phyloP scores from a whole-genome alignment of 2,888 invertebrate genomes.

The Eilema griseolum region DNA sequence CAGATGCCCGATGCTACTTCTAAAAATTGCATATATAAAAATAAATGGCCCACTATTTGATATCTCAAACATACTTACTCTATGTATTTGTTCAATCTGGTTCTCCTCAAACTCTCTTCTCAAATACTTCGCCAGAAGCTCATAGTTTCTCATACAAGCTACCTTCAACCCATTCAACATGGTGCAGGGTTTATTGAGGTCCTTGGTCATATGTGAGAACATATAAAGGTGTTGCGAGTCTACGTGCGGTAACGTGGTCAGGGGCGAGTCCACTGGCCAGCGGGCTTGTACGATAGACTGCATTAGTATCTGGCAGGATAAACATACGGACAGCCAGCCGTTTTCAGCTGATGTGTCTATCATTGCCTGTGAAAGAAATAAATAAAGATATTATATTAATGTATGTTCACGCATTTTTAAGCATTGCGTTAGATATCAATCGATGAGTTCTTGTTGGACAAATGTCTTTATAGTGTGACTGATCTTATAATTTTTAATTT shows the following conservation, averaged over 20 bases:
- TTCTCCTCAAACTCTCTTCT: slow-evolving; percentile 89
- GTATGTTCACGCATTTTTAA: too few relatives aligned
- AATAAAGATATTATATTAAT: not conserved
- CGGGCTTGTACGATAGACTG: slow-evolving; percentile 97
- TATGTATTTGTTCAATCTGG: slow-evolving; percentile 90
- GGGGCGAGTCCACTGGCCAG: slow-evolving; percentile 92
- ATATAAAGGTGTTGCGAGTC: slow-evolving; percentile 88
- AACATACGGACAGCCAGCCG: slow-evolving; percentile 94
- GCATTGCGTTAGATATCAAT: too few relatives aligned
- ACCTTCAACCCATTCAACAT: slow-evolving; percentile 88
- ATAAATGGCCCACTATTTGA: too few relatives aligned
- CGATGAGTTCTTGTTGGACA: too few relatives aligned
- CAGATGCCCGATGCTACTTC: too few relatives aligned
- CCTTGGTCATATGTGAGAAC: slow-evolving; percentile 84
- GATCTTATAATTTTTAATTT: too few relatives aligned
- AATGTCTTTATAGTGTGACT: too few relatives aligned
- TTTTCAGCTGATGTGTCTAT: slow-evolving; percentile 96
- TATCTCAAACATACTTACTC: slow-evolving; percentile 80
- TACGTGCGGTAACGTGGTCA: slow-evolving; percentile 92
- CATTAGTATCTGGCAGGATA: slow-evolving; percentile 92
- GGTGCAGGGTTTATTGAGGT: slow-evolving; percentile 71
- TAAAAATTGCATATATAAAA: not conserved
- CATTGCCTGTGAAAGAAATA: slow-evolving; percentile 93
- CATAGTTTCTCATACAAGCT: slow-evolving; percentile 85
- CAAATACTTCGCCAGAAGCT: slow-evolving; percentile 87